Percentiles rank a stretch among this genome's conserved stretches.
Evolutionary conservation across 2,113 vertebrate species (phyloP).

Genomic region (Dicaeum eximium): DNA sequence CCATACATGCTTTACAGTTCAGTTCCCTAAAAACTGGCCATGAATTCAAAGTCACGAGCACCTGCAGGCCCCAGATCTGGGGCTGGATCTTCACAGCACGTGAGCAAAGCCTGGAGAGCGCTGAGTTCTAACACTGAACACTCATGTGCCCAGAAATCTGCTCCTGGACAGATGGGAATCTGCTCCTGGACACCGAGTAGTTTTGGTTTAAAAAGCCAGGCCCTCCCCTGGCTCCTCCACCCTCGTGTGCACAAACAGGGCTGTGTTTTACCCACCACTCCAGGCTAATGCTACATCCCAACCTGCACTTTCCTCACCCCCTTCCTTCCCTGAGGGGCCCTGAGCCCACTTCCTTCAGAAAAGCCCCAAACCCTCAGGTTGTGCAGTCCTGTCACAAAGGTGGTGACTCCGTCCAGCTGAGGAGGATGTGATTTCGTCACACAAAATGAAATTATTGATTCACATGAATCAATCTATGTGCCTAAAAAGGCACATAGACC

Average conservation of each 20-base stretch:
- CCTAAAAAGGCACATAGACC: background rate
- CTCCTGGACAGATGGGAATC: background rate
- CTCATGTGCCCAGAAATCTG: background rate
- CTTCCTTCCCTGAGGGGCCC: background rate
- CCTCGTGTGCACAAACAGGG: rapidly evolving
- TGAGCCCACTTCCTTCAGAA: background rate
- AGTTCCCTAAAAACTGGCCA: background rate
- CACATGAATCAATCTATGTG: too few species aligned
- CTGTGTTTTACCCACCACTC: background rate
- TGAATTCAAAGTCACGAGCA: rapidly evolving
- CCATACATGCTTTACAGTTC: background rate
- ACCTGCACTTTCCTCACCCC: background rate
- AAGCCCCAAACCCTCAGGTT: background rate
- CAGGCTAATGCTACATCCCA: background rate
- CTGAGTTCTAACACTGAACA: background rate
- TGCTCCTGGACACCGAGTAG: background rate
- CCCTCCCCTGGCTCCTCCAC: background rate
- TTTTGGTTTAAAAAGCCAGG: background rate
- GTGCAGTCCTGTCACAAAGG: background rate
- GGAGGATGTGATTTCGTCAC: background rate
- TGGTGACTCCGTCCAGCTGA: background rate
- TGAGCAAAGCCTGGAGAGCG: background rate
- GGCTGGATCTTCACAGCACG: background rate
- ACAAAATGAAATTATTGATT: too few species aligned
- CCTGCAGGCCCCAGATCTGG: background rate